Percentiles rank a stretch among this genome's conserved stretches.
phyloP scores from a whole-genome alignment of 2,113 vertebrate species.

The Talpa occidentalis region DNA sequence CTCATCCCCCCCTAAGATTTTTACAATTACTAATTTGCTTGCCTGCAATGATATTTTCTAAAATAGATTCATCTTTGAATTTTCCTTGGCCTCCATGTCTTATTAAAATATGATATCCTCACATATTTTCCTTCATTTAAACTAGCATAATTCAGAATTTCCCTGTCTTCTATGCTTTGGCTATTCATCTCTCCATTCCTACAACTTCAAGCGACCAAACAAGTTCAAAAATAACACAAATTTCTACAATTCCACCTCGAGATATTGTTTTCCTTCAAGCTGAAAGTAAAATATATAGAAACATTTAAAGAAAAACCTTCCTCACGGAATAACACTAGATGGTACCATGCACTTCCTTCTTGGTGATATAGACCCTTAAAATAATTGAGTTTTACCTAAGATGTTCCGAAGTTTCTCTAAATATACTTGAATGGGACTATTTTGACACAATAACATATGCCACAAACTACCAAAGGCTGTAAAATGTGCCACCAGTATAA shows the following conservation, averaged over 20 bases:
- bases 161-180: not conserved
- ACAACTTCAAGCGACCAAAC: not conserved
- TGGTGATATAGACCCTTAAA: constrained; percentile 69
- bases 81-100: not conserved
- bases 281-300: constrained; percentile 47
- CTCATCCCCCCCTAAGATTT: not conserved
- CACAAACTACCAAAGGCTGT: constrained; percentile 74
- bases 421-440: constrained; percentile 62
- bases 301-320: constrained; percentile 60
- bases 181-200: not conserved
- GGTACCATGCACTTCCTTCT: constrained; percentile 32
- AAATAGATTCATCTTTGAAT: not conserved
- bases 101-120: not conserved
- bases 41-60: not conserved
- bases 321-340: constrained; percentile 37
- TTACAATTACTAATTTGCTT: not conserved
- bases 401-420: constrained; percentile 76
- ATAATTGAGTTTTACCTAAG: constrained; percentile 76
- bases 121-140: not conserved
- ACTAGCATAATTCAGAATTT: not conserved
- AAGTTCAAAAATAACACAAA: not conserved
- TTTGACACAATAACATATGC: constrained; percentile 73
- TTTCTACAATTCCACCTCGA: not conserved
- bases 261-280: not conserved
- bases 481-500: constrained; percentile 79